These are phyloP conservation scores for Ailuropoda melanoleuca DNA, from an alignment of 2,113 vertebrate species.

Conservation along the genomic window DNA sequence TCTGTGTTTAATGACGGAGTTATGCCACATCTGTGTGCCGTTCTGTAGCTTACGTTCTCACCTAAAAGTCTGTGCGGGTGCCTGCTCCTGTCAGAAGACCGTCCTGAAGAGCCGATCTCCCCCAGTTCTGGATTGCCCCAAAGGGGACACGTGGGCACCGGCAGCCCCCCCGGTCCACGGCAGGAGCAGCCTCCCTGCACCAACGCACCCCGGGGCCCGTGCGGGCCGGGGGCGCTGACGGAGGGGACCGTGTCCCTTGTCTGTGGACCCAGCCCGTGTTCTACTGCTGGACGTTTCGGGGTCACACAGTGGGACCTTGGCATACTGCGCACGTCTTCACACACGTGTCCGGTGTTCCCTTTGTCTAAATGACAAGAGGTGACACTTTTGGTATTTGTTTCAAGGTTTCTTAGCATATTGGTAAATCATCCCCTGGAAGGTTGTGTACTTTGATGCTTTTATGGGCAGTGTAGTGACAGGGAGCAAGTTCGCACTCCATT, in stretches of 20 bases:
- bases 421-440: not conserved
- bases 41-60: not conserved
- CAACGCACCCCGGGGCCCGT: accelerated
- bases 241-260: accelerated
- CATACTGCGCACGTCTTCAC: accelerated
- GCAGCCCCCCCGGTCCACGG: no score
- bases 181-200: not conserved
- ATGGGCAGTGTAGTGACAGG: not conserved
- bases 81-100: not conserved
- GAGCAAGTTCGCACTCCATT: not conserved
- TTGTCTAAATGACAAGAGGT: not conserved
- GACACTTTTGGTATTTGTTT: not conserved
- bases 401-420: not conserved
- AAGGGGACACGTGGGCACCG: accelerated
- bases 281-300: accelerated
- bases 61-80: not conserved
- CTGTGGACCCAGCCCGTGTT: accelerated
- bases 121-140: accelerated
- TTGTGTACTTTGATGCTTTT: not conserved
- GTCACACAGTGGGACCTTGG: accelerated
- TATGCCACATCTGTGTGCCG: no score
- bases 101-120: not conserved
- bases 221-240: accelerated
- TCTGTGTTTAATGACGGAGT: not conserved
- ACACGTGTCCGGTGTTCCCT: not conserved